A percentile compares a stretch with the other conserved stretches of the same genome.
phyloP scores from a whole-genome alignment of 2,888 invertebrate species.

The Plemyria rubiginata region DNA sequence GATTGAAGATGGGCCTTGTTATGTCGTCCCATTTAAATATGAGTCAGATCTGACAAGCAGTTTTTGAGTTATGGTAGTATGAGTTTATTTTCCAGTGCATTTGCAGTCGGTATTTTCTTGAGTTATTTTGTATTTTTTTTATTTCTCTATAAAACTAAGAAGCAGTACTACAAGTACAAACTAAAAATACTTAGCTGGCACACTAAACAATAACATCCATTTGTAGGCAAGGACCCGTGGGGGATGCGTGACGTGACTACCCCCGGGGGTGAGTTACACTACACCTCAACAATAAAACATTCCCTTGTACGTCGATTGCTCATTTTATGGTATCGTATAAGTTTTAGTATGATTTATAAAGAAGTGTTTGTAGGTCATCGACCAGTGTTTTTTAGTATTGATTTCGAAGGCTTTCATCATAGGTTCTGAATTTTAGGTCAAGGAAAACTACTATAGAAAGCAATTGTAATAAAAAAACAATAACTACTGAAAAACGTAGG shows the following conservation, averaged over 20 bases:
- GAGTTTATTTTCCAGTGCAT: too few relatives aligned
- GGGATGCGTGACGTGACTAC: slow-evolving; percentile 34
- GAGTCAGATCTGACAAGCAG: too few relatives aligned
- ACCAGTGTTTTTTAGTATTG: neutral
- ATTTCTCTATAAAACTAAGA: too few relatives aligned
- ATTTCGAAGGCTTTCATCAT: neutral
- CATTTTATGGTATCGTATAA: slow-evolving; percentile 22
- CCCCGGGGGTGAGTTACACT: slow-evolving; percentile 33
- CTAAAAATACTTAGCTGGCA: neutral
- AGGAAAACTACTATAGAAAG: too few relatives aligned
- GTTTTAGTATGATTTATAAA: slow-evolving; percentile 28
- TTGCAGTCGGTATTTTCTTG: too few relatives aligned
- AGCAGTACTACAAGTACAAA: neutral
- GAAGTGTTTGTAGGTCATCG: slow-evolving; percentile 24
- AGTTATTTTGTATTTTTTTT: too few relatives aligned
- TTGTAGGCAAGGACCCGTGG: slow-evolving; percentile 6
- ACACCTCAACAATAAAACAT: slow-evolving; percentile 41
- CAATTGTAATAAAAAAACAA: too few relatives aligned
- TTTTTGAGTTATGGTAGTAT: too few relatives aligned
- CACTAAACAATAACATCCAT: neutral
- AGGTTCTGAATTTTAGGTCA: too few relatives aligned
- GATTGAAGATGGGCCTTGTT: too few relatives aligned
- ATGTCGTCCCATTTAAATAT: neutral
- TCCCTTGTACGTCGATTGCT: slow-evolving; percentile 30
- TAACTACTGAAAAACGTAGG: too few relatives aligned